Percentiles rank a stretch among this genome's conserved stretches.
Conservation (phyloP, 2,797 vertebrate genomes). For the Rhabdomys pumilio region DNA sequence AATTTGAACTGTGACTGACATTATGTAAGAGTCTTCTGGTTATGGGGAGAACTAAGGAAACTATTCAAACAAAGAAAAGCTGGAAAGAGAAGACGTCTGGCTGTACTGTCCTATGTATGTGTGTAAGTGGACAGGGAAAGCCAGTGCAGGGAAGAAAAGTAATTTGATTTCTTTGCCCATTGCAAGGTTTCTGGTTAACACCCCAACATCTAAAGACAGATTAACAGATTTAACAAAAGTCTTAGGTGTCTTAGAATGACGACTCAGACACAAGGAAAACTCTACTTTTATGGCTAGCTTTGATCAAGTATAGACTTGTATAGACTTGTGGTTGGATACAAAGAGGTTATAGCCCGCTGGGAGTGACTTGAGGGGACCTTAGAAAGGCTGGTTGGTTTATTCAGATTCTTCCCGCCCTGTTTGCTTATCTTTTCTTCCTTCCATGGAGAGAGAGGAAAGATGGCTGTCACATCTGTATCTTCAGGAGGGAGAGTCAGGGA, state of each 20-base stretch:
- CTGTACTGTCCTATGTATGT: not conserved
- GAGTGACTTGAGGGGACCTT: not conserved
- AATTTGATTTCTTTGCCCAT: not conserved
- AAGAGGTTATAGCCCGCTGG: not conserved
- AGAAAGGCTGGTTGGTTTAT: not conserved
- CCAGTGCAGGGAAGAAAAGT: not conserved
- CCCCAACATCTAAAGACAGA: not conserved
- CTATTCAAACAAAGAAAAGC: not conserved
- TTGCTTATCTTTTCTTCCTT: not conserved
- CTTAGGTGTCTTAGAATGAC: constrained; percentile 9
- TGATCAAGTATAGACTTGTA: not conserved
- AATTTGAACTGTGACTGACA: not conserved
- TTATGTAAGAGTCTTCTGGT: not conserved
- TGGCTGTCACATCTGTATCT: not conserved
- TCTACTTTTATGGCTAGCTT: constrained; percentile 7
- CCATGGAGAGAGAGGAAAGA: not conserved
- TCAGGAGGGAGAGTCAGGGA: not conserved
- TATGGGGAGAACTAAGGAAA: not conserved
- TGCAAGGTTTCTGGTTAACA: not conserved
- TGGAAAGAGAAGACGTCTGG: not conserved
- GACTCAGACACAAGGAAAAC: not conserved
- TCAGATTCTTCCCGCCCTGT: not conserved
- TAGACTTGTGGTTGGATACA: not conserved
- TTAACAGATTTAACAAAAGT: not conserved
- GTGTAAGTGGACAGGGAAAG: too few relatives aligned